Percentiles rank a stretch among this genome's conserved stretches.
Conservation (phyloP, 2,113 vertebrate genomes). For the Dissostichus mawsoni region DNA sequence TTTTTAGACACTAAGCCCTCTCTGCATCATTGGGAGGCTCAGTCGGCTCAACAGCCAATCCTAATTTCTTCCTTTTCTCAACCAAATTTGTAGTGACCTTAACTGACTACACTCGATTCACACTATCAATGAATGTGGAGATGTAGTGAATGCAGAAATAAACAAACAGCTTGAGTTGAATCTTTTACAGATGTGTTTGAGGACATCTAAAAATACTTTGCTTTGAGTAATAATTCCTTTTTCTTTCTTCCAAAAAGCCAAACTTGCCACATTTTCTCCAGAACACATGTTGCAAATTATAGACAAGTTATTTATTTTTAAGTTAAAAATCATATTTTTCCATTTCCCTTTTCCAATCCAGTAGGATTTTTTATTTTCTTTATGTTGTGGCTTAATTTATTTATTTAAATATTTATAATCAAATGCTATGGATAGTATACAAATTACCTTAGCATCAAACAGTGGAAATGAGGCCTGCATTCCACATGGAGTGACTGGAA, state of each 20-base stretch:
- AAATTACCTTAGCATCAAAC: neutral
- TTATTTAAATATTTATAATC: neutral
- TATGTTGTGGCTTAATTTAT: no score
- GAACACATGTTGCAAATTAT: neutral
- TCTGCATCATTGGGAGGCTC: slow-evolving; percentile 24
- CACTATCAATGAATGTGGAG: slow-evolving; percentile 1
- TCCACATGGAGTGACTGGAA: neutral
- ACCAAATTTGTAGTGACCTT: slow-evolving; percentile 14
- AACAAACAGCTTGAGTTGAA: fast-evolving
- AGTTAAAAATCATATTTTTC: neutral
- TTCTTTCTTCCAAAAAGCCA: neutral
- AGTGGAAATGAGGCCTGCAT: neutral
- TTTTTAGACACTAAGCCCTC: slow-evolving; percentile 54
- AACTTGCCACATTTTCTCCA: neutral
- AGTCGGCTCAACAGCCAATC: neutral
- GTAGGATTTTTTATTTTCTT: no score
- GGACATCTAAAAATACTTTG: neutral
- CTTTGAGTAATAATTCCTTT: neutral
- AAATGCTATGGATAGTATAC: neutral
- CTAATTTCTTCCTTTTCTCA: neutral
- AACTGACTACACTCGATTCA: neutral
- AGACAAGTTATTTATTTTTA: neutral
- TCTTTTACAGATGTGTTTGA: no score
- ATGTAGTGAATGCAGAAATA: neutral
- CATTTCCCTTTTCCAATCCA: neutral